Evolutionary conservation across 1,140 invertebrate species (phyloP), one percentile per base, ranked within the genome.

Genomic region (Saccostrea glomerata): DNA sequence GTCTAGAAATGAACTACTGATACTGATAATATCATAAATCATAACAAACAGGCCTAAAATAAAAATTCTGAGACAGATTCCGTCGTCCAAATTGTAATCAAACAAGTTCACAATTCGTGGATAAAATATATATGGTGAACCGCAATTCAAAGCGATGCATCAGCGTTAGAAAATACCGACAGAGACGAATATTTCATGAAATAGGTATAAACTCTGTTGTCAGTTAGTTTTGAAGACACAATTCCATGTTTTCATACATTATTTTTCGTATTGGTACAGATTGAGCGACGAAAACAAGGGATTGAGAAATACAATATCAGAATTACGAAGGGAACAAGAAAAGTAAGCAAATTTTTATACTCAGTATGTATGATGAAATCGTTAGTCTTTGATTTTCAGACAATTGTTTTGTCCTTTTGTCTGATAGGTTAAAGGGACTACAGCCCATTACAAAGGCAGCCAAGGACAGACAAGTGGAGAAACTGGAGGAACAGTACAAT

Each of bases 371-470:
- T 11, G 12, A 82, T 40, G 77, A 70, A 9, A 40, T 82, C 11
- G 25, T 11, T 12, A 30, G 77, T 47, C 47, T 47, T 47, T 47
- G 47, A 47, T 47, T 47, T 47, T 6, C 47, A 47, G 9, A 47
- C 47, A 13, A 82, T 82, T 6, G n/a, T 15, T 9, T 9, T 54
- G 0, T 63, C 20, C 20, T 25, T 13, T 60, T 36, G 23, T 20
- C 47, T 17, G n/a, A 23, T 36, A 88, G 88, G 63, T 58, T 88
- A 12, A 88, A 83, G 82, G 85, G 88, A 17, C 85, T 85, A 0
- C 84, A 86, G 17, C 88, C 88, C 17, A 88, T 88, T 20, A 60
- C 88, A 86, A 60, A 56, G 13, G 56, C 55, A 54, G 88, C 88
- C 12, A 88, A 86, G 23, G 88, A 83, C 17, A 88, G 86, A 86